These are phyloP conservation scores for Phrynocephalus versicolor DNA, from an alignment of 2,113 vertebrate species.

Conservation along the genomic window DNA sequence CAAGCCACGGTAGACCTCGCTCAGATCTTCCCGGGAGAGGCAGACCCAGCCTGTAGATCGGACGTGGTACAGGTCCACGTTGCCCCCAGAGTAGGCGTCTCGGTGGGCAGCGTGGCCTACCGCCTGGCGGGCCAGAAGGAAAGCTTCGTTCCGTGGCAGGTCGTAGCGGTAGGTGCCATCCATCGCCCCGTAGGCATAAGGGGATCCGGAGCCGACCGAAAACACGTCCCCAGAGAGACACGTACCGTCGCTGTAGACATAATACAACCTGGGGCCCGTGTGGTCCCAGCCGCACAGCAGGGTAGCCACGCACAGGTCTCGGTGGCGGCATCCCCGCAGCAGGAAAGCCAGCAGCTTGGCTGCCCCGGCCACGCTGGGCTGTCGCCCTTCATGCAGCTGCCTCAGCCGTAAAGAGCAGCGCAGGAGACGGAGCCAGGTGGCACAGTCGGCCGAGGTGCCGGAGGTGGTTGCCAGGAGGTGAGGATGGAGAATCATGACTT, in stretches of 20 bases:
- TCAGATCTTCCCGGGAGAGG: constrained; percentile 67
- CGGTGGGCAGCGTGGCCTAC: constrained; percentile 85
- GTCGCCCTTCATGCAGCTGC: constrained; percentile 71
- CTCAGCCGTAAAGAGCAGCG: constrained; percentile 78
- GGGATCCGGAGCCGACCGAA: constrained; percentile 87
- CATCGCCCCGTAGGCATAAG: constrained; percentile 83
- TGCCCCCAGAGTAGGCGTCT: constrained; percentile 87
- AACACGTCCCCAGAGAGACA: constrained; percentile 77
- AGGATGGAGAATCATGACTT: constrained; percentile 80
- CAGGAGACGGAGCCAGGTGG: constrained; percentile 79
- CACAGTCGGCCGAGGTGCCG: constrained; percentile 82
- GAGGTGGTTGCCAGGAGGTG: constrained; percentile 83
- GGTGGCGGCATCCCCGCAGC: constrained; percentile 80
- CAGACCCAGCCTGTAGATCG: constrained; percentile 79
- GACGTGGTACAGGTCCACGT: constrained; percentile 84
- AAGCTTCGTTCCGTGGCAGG: constrained; percentile 76
- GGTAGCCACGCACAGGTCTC: constrained; percentile 82
- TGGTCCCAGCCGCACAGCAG: constrained; percentile 85
- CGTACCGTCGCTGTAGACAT: constrained; percentile 85
- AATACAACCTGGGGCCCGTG: constrained; percentile 79
- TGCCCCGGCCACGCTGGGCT: constrained; percentile 75
- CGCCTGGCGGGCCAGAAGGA: constrained; percentile 77
- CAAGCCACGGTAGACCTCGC: constrained; percentile 44
- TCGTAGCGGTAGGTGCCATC: constrained; percentile 73
- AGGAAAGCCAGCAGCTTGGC: constrained; percentile 81